A percentile compares a stretch with the other conserved stretches of the same genome.
phyloP scores from a whole-genome alignment of 2,888 invertebrate genomes.

The Oscheius sp. region DNA sequence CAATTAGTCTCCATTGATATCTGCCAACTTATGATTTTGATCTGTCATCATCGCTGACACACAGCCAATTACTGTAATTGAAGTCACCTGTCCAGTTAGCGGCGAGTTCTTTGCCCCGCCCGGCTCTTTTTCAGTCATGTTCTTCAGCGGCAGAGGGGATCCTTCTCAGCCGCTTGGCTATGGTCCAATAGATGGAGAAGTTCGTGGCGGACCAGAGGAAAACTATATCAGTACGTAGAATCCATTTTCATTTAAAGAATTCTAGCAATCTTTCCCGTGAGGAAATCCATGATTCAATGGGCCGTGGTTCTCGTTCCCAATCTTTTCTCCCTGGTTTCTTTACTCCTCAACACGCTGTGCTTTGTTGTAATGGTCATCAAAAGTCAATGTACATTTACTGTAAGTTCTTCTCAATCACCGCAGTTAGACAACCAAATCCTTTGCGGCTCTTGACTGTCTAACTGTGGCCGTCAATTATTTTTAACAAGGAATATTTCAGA shows the following conservation, averaged over 20 bases:
- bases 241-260: neutral
- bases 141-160: conserved; percentile 12
- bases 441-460: neutral
- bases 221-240: neutral
- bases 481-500: neutral
- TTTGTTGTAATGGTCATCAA: conserved; percentile 15
- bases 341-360: neutral
- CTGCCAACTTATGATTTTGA: too few relatives aligned
- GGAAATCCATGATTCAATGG: neutral
- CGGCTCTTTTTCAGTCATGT: neutral
- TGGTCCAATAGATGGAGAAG: neutral
- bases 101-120: too few relatives aligned
- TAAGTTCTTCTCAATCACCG: neutral
- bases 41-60: too few relatives aligned
- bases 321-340: neutral
- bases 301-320: conserved; percentile 5
- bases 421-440: too few relatives aligned
- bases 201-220: neutral
- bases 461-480: neutral
- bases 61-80: too few relatives aligned
- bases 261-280: neutral
- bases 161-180: neutral
- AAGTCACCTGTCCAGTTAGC: too few relatives aligned
- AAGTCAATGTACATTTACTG: conserved; percentile 13
- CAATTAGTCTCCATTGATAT: too few relatives aligned